A percentile compares a stretch with the other conserved stretches of the same genome.
Evolutionary conservation across 2,113 vertebrate genomes (phyloP).

Genomic region (Phaethon lepturus): DNA sequence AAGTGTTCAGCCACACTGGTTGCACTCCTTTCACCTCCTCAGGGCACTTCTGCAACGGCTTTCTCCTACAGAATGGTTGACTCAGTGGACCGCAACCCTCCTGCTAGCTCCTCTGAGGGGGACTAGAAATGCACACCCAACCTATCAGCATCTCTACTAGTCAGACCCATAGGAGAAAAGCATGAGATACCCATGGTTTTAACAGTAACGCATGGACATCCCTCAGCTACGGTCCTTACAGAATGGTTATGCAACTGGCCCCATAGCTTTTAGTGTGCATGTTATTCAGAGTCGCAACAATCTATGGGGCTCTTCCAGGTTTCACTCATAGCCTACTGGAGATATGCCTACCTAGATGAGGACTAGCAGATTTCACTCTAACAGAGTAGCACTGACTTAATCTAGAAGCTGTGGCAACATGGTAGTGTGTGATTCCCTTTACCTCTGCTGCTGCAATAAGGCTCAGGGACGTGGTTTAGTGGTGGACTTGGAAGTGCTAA

Average conservation of each 20-base stretch:
- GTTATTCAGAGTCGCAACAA: neutral
- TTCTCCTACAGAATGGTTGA: neutral
- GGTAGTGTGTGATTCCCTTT: neutral
- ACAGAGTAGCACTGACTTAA: neutral
- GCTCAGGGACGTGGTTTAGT: too few relatives aligned
- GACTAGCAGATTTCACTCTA: neutral
- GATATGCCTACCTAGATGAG: neutral
- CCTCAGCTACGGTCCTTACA: neutral
- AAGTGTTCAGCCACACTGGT: neutral
- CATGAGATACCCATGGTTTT: neutral
- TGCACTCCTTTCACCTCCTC: neutral
- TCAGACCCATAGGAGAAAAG: neutral
- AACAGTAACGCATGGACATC: neutral
- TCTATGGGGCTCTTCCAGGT: neutral
- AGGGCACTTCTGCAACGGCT: neutral
- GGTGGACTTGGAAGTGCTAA: too few relatives aligned
- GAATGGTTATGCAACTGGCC: fast-evolving
- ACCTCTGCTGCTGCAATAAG: neutral
- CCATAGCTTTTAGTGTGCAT: neutral
- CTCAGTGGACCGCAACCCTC: neutral
- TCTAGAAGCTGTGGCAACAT: neutral
- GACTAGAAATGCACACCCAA: neutral
- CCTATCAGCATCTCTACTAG: neutral
- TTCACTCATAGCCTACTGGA: neutral
- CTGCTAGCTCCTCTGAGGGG: neutral